Evolutionary conservation across 2,888 invertebrate genomes (phyloP), one percentile per base, ranked within the genome.

Genomic region (Lasioglossum figueresi): DNA sequence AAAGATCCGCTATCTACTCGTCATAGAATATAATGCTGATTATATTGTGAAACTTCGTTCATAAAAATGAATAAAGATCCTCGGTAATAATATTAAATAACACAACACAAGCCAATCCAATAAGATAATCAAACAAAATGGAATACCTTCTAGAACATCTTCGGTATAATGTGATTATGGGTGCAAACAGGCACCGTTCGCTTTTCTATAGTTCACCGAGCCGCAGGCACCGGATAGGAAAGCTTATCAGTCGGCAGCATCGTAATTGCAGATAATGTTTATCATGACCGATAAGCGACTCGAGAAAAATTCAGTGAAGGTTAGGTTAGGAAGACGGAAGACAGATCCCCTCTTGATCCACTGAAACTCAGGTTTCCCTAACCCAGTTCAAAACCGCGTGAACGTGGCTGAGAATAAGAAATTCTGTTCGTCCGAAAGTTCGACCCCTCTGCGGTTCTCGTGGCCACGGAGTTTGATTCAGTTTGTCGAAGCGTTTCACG

Each of bases 231-330:
- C 31, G 31, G 14, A 19, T 43, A 72, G 31, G 14, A 48, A 59
- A 48, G 78, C 31, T 59, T 68, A 76, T 76, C 68, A 63, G 19
- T 34, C 8, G 73, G 59, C 34, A 71, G 73, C 79, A 63, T 37
- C 37, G 66, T 75, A 83, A 81, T 87, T 83, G 68, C 73, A 10
- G 80, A 79, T 80, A 84, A 83, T 80, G 71, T 82, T 88, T 84
- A 83, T 86, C 86, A 71, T 19, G 40, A 2, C 23, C 14, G 79
- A 79, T 83, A 79, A 82, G 48, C 48, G 40, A 34, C 72, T 23
- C 23, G 72, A 68, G 37, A 40, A 63, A 56, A 56, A 72, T 73
- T 79, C 19, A 71, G 40, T 16, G 34, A 19, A 68, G 14, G n/a
- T n/a, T n/a, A n/a, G n/a, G n/a, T n/a, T n/a, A n/a, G n/a, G n/a